Evolutionary conservation across 2,888 invertebrate species (phyloP).

Genomic region (Trissolcus brochymenae): DNA sequence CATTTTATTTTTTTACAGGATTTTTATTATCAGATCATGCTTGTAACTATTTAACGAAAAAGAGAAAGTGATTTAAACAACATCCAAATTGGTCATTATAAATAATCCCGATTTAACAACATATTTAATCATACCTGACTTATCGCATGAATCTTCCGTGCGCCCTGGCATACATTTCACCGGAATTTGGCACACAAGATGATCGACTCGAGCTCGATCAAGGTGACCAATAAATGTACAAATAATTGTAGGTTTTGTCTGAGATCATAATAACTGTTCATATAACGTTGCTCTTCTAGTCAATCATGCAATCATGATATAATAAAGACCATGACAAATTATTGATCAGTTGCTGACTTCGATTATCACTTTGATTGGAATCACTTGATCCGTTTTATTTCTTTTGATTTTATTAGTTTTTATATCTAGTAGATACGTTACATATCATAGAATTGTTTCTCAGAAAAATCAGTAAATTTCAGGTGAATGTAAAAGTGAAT

Average conservation of each 20-base stretch:
- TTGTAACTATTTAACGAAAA: neutral
- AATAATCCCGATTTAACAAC: neutral
- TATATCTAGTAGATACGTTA: neutral
- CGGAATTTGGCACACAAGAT: slow-evolving; percentile 57
- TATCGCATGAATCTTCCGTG: slow-evolving; percentile 45
- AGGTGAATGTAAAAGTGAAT: slow-evolving; percentile 21
- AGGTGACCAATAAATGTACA: slow-evolving; percentile 35
- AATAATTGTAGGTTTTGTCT: slow-evolving; percentile 39
- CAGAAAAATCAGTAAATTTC: neutral
- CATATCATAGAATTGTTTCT: neutral
- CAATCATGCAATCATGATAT: neutral
- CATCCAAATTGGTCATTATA: neutral
- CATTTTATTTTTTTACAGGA: too few relatives aligned
- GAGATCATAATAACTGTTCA: slow-evolving; percentile 45
- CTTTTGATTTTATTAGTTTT: neutral
- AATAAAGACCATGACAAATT: too few relatives aligned
- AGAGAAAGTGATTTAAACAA: slow-evolving; percentile 18
- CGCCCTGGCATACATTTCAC: slow-evolving; percentile 48
- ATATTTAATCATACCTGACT: slow-evolving; percentile 28
- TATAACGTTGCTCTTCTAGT: slow-evolving; percentile 3
- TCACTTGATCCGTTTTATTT: neutral
- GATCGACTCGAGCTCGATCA: slow-evolving; percentile 34
- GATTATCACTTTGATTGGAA: neutral
- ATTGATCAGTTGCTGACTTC: too few relatives aligned
- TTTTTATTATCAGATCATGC: too few relatives aligned